Evolutionary conservation across 2,888 invertebrate species (phyloP), one percentile per base, ranked within the genome.

Genomic region (Chirona hameri): DNA sequence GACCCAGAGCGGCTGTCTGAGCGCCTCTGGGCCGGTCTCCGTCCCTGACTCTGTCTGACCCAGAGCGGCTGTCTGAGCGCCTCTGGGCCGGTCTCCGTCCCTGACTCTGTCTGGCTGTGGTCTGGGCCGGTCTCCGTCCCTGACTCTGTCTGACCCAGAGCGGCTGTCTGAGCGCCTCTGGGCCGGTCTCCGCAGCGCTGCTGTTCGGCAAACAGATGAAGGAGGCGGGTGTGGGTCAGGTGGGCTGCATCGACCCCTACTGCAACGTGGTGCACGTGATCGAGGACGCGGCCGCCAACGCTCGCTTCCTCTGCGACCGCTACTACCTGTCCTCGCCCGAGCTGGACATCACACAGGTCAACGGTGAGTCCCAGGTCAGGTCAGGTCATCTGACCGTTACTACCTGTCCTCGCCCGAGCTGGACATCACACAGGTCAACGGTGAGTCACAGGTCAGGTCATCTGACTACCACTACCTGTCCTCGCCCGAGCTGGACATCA

Each of bases 221-320:
- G 79, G 91, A 94, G 81, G 91, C 94, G 81, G 85, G 85, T 84
- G 89, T 89, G 0, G 86, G 89, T 24, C 98, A 98, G 88, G 94
- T 99, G 84, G 99, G 99, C 82, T 96, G 96, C 87, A 96, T 99
- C 86, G 99, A 99, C 90, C 98, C 98, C 0, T 93, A 93, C 85
- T 99, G 99, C 87, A 94, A 97, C 89, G 93, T 99, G 27, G 92
- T 93, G 55, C 92, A 92, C 76, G 97, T 99, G 9, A 94, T 99
- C 39, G 91, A 92, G 86, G 99, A 99, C 89, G 99, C 99, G 0
- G 99, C 95, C 89, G 97, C 98, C 88, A 99, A 98, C 89, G 98
- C 99, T 0, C 91, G 96, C 85, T 98, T 99, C 89, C 92, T 99
- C 72, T 99, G 99, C 90, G 99, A 99, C 88, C 94, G 98, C 89